Conservation (phyloP, 1,140 invertebrate genomes). For the Zaprionus ornatus region DNA sequence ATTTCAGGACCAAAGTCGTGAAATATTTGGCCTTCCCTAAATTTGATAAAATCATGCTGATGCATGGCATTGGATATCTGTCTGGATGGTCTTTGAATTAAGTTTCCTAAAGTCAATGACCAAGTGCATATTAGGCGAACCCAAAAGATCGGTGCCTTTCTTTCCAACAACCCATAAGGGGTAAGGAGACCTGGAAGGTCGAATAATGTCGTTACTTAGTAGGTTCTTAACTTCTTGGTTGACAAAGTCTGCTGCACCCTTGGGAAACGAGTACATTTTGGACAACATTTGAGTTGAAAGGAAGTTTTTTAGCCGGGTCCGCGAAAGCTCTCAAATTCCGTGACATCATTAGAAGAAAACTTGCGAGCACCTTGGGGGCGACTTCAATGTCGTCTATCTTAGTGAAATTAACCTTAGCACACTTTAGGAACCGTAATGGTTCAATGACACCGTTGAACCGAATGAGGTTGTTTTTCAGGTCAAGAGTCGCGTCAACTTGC, state of each 20-base stretch:
- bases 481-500: no score
- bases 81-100: not conserved
- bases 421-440: no score
- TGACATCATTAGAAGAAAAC: no score
- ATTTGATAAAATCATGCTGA: not conserved
- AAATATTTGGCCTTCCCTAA: not conserved
- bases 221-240: not conserved
- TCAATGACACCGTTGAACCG: no score
- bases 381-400: no score
- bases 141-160: not conserved
- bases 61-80: not conserved
- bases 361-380: no score
- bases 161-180: not conserved
- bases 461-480: no score
- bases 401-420: no score
- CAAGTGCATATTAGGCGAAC: not conserved
- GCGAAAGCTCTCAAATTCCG: no score
- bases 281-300: no score
- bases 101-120: not conserved
- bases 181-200: no score
- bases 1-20: not conserved
- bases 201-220: not conserved
- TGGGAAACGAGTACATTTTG: not conserved
- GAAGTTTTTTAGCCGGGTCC: no score
- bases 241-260: not conserved